Percentiles rank a stretch among this genome's conserved stretches.
These are phyloP conservation scores for Endomychus coccineus DNA, from an alignment of 2,888 invertebrate genomes.

Conservation along the genomic window DNA sequence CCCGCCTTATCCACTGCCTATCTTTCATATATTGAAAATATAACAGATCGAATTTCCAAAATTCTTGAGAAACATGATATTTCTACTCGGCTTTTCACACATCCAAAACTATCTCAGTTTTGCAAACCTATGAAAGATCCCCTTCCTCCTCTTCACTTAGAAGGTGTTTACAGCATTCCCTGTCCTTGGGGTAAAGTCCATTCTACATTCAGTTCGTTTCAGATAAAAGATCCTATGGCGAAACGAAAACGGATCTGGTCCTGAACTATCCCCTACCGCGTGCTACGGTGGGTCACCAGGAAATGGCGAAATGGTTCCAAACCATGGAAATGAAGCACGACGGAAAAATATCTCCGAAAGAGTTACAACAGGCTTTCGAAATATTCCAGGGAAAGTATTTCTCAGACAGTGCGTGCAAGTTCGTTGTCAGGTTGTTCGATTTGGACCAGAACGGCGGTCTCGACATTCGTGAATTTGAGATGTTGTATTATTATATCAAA, in stretches of 20 bases:
- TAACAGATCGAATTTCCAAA: too few species aligned
- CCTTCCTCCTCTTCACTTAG: too few species aligned
- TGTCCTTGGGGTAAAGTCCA: too few species aligned
- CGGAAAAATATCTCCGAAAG: slow-evolving; percentile 34
- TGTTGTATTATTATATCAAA: slow-evolving; percentile 36
- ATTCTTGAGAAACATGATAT: too few species aligned
- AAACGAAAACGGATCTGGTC: slow-evolving; percentile 7
- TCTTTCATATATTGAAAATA: too few species aligned
- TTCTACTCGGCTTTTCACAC: too few species aligned
- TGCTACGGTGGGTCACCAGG: too few species aligned
- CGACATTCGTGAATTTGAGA: slow-evolving; percentile 37
- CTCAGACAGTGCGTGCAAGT: slow-evolving; percentile 37
- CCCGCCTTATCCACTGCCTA: too few species aligned
- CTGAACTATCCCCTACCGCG: slow-evolving; percentile 4
- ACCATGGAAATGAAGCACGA: slow-evolving; percentile 27
- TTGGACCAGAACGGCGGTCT: slow-evolving; percentile 37
- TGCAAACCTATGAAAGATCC: too few species aligned
- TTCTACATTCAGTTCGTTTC: too few species aligned
- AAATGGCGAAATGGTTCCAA: slow-evolving; percentile 34
- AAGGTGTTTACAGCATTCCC: too few species aligned
- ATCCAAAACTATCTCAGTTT: too few species aligned
- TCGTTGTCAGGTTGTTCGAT: slow-evolving; percentile 38
- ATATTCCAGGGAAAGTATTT: slow-evolving; percentile 36
- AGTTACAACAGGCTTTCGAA: slow-evolving; percentile 37
- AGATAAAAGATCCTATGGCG: slow-evolving; percentile 14